Evolutionary conservation across 2,888 invertebrate genomes (phyloP).

Genomic region (Volucella inanis): DNA sequence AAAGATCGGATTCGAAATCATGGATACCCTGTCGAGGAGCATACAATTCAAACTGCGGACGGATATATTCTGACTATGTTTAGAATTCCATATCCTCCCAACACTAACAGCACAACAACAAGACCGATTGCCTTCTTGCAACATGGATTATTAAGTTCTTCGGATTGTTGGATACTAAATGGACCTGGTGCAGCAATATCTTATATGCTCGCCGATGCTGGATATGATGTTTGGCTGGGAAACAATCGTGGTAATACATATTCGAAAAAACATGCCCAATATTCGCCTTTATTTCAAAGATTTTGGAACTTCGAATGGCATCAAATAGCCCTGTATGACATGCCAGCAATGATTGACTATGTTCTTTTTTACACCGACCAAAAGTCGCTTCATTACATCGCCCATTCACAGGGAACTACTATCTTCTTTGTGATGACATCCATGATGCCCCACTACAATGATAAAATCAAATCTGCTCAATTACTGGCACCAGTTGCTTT

Average conservation of each 20-base stretch:
- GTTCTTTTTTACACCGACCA: slow-evolving; percentile 85
- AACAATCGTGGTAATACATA: slow-evolving; percentile 90
- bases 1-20: slow-evolving; percentile 78
- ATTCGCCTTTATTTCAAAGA: slow-evolving; percentile 84
- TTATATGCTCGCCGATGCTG: slow-evolving; percentile 86
- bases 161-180: slow-evolving; percentile 89
- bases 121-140: slow-evolving; percentile 85
- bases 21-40: slow-evolving; percentile 87
- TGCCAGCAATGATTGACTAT: slow-evolving; percentile 92
- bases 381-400: slow-evolving; percentile 88
- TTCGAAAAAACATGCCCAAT: slow-evolving; percentile 83
- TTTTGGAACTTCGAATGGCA: slow-evolving; percentile 89
- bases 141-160: slow-evolving; percentile 89
- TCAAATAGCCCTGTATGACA: slow-evolving; percentile 89
- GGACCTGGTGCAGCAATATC: slow-evolving; percentile 85
- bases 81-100: slow-evolving; percentile 86
- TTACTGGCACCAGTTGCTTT: slow-evolving; percentile 89
- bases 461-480: slow-evolving; percentile 87
- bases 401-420: slow-evolving; percentile 88
- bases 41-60: slow-evolving; percentile 89
- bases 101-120: slow-evolving; percentile 41
- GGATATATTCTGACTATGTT: slow-evolving; percentile 92
- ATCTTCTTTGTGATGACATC: slow-evolving; percentile 89
- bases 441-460: slow-evolving; percentile 87
- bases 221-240: slow-evolving; percentile 92